Evolutionary conservation across 2,113 vertebrate genomes (phyloP), one percentile per base, ranked within the genome.

Genomic region (Pterocles gutturalis): DNA sequence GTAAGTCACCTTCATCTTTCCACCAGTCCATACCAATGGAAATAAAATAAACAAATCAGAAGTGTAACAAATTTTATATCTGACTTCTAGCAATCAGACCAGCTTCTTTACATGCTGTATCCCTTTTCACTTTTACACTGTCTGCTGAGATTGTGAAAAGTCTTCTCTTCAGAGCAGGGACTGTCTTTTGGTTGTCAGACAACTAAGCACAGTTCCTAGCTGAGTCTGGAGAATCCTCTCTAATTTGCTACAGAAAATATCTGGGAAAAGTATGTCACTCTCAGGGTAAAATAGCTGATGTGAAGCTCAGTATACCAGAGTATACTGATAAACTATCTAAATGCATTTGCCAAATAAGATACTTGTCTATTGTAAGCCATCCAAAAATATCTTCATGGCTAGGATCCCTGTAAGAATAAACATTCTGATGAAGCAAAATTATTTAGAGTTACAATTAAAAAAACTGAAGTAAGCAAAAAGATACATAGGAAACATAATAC

Each of bases 401-500:
- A 88, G 60, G 65, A 73, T 51, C 88, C 77, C 88, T 83, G 16
- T 67, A 96, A 94, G 55, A 90, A 80, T 62, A 89, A 93, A 92
- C 84, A 76, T 87, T 64, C 58, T 89, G 87, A 96, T 58, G 89
- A 78, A 95, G 89, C 69, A 93, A 93, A 96, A 92, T 62, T 41
- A 75, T 87, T 85, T 85, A 89, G 89, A 79, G 84, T 69, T 92
- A 86, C 82, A 96, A 93, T 94, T 93, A 8, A 48, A 96, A 95
- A 97, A 87, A 90, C 9, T 72, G 34, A 53, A 94, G 92, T 94
- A 88, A 94, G 65, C 91, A 92, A 80, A 93, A 97, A 88, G 46
- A 96, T 91, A 88, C 92, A 91, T 54, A 78, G 51, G 65, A 94
- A 96, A 91, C 77, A 83, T 96, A 97, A 89, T 60, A 92, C 51